Evolutionary conservation across 2,797 vertebrate genomes (phyloP).

Genomic region (Carcharodon carcharias): DNA sequence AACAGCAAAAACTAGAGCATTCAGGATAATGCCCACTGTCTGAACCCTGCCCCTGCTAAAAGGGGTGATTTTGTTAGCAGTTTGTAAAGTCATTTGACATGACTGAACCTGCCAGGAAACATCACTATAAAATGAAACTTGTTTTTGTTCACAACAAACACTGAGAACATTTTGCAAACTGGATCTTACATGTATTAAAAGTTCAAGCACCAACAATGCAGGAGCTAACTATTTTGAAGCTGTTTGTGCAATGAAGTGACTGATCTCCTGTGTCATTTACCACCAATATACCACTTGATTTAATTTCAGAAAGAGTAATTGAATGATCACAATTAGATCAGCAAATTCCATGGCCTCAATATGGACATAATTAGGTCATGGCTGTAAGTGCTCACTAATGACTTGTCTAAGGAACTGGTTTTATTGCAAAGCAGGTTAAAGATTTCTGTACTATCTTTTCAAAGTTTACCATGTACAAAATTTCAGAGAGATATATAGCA

Average conservation of each 20-base stretch:
- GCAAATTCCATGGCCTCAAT: neutral
- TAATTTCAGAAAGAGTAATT: neutral
- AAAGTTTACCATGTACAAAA: neutral
- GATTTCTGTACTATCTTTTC: neutral
- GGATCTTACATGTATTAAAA: neutral
- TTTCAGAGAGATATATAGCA: neutral
- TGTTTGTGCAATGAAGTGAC: neutral
- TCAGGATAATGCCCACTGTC: neutral
- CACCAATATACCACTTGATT: neutral
- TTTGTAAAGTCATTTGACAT: neutral
- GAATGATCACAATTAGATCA: neutral
- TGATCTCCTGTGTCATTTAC: neutral
- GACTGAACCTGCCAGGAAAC: neutral
- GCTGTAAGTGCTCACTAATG: neutral
- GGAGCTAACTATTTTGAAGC: neutral
- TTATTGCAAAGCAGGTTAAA: neutral
- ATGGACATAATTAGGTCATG: neutral
- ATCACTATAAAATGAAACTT: neutral
- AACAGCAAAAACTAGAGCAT: neutral
- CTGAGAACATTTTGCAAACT: neutral
- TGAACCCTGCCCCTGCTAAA: neutral
- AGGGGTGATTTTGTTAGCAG: neutral
- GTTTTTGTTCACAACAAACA: neutral
- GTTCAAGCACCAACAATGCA: neutral
- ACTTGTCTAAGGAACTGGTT: neutral